Evolutionary conservation across 2,888 invertebrate genomes (phyloP), one percentile per base, ranked within the genome.

Genomic region (Pachliopta kotzebuea): DNA sequence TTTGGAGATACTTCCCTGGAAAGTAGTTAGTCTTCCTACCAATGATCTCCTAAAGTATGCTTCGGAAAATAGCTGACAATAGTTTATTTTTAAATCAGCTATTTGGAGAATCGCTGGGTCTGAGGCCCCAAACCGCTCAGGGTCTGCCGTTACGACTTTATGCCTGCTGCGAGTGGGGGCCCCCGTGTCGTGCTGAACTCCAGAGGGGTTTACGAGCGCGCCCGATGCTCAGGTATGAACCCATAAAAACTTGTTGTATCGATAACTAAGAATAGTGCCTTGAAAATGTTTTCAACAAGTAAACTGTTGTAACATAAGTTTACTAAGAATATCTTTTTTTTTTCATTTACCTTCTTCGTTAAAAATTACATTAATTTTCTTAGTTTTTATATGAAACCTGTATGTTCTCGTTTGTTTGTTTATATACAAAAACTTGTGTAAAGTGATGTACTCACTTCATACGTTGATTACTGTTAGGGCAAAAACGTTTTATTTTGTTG

Each of bases 151-250:
- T 60, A 63, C 60, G 11, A 23, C 20, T 63, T 54, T 60, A 55
- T 55, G 24, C 29, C 29, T 6, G 52, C 56, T 42, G 45, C 49
- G 50, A 26, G 56, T 17, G 49, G 24, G 26, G 52, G 11, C 52
- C 54, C 56, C 56, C 45, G 62, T 60, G 59, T 60, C 63, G 62
- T 66, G 61, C 52, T 45, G 26, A 20, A 60, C 63, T 64, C 68
- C 69, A 72, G 72, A 71, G 62, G 53, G 56, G 53, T 71, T 72
- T 71, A 70, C 71, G 71, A 72, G 52, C 59, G 56, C 60, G 31
- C 18, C 29, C 56, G 52, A 21, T 53, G 56, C 31, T 56, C 60
- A 65, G 65, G 60, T 56, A 65, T 21, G 56, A 60, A 65, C 50
- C 60, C 21, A 65, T 65, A 65, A 65, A 64, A 64, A 56, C 52